Conservation (phyloP, 2,113 vertebrate species). For the Pelobates fuscus region DNA sequence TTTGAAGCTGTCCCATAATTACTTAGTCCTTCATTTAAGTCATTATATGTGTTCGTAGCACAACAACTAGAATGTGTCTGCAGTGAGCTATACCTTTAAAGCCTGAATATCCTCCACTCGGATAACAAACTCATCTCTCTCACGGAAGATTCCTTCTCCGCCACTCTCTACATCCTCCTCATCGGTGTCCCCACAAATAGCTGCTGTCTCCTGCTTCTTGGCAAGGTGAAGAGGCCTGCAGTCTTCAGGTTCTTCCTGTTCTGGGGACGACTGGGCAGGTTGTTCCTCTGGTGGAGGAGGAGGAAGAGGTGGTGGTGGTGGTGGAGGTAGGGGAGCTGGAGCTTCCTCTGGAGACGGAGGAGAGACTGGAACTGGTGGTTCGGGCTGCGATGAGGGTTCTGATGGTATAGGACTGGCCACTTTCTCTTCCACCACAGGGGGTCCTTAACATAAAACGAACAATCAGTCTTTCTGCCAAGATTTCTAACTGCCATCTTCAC, state of each 20-base stretch:
- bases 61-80: neutral
- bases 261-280: slow-evolving; percentile 53
- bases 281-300: slow-evolving; percentile 66
- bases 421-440: slow-evolving; percentile 47
- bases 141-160: slow-evolving; percentile 88
- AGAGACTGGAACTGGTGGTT: slow-evolving; percentile 60
- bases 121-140: slow-evolving; percentile 90
- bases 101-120: slow-evolving; percentile 85
- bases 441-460: slow-evolving; percentile 12
- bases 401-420: slow-evolving; percentile 34
- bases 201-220: slow-evolving; percentile 86
- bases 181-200: slow-evolving; percentile 87
- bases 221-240: slow-evolving; percentile 81
- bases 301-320: slow-evolving; percentile 65
- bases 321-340: slow-evolving; percentile 62
- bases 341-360: slow-evolving; percentile 58
- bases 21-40: neutral
- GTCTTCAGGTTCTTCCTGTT: slow-evolving; percentile 69
- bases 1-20: neutral
- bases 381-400: slow-evolving; percentile 50
- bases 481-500: too few species aligned
- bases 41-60: neutral
- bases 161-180: slow-evolving; percentile 88
- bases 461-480: neutral
- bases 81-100: slow-evolving; percentile 72